Evolutionary conservation across 2,797 vertebrate genomes (phyloP), one percentile per base, ranked within the genome.

Genomic region (Botia almorhae): DNA sequence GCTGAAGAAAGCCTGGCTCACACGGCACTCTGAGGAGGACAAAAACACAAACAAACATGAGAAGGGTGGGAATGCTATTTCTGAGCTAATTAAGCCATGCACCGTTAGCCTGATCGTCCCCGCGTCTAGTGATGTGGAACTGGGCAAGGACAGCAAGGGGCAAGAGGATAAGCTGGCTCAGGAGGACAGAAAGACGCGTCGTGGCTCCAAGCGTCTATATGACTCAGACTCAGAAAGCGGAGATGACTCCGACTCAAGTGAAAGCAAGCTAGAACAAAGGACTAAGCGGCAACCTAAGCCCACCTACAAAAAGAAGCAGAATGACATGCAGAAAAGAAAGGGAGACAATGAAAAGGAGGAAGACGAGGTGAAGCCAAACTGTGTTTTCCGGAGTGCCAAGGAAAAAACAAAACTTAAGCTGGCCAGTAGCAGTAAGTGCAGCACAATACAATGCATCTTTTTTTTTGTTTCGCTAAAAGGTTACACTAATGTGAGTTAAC

Each of bases 231-330:
- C 98, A 3, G 98, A 99, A 86, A 99, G 95, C 0, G 93, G 84
- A 0, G 94, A 95, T 17, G 98, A 98, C 84, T 98, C 98, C 0
- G 98, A 99, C 81, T 91, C 92, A 88, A 98, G 97, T 0, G 98
- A 99, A 90, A 97, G 96, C 92, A 98, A 96, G 88, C 94, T 95
- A 78, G 98, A 98, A 91, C 97, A 97, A 88, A 93, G 98, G 89
- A 94, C 95, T 89, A 99, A 99, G 86, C 93, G 98, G 43, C 97
- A 98, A 87, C 97, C 98, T 6, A 99, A 99, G 87, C 98, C 98
- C 50, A 99, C 98, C 3, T 99, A 97, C 88, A 99, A 99, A 93
- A 99, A 99, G 93, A 99, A 99, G 81, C 98, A 99, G 89, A 99
- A 99, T 1, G 98, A 99, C 89, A 92, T 99, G 95, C 97, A 98